phyloP scores from a whole-genome alignment of 2,888 invertebrate genomes.

The Drosophila picticornis region DNA sequence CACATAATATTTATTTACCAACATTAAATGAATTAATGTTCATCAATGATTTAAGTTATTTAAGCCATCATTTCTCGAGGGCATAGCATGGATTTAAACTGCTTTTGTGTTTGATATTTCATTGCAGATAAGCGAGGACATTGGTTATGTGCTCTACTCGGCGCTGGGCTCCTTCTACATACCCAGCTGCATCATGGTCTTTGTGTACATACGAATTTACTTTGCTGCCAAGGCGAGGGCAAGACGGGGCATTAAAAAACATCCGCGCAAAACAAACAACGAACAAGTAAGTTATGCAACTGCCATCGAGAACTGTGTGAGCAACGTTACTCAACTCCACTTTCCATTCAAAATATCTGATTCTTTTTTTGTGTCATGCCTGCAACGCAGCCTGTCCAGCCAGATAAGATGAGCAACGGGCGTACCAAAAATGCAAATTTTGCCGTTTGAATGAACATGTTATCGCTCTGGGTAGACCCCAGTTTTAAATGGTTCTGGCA shows the following conservation, averaged over 20 bases:
- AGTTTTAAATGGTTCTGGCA: conserved; percentile 10
- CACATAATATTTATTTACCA: neutral
- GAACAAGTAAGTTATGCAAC: conserved; percentile 83
- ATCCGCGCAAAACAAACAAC: conserved; percentile 87
- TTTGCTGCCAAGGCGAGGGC: conserved; percentile 97
- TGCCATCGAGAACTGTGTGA: neutral
- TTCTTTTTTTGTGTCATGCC: conserved; percentile 12
- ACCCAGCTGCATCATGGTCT: conserved; percentile 99
- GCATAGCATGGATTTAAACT: conserved; percentile 9
- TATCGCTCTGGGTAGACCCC: neutral
- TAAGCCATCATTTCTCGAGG: conserved; percentile 4
- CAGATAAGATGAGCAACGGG: conserved; percentile 22
- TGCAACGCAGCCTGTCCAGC: conserved; percentile 10
- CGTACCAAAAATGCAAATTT: conserved; percentile 52
- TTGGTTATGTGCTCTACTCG: conserved; percentile 99
- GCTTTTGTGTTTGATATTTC: conserved; percentile 15
- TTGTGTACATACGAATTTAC: conserved; percentile 99
- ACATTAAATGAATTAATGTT: neutral
- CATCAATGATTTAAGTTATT: conserved; percentile 6
- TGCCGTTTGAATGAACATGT: conserved; percentile 58
- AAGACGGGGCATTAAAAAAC: conserved; percentile 93
- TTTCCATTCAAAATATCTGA: neutral
- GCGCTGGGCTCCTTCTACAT: conserved; percentile 99
- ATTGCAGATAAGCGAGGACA: conserved; percentile 96
- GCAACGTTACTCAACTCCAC: neutral